These are phyloP conservation scores for Diuraphis noxia DNA, from an alignment of 1,140 invertebrate genomes.

Conservation along the genomic window DNA sequence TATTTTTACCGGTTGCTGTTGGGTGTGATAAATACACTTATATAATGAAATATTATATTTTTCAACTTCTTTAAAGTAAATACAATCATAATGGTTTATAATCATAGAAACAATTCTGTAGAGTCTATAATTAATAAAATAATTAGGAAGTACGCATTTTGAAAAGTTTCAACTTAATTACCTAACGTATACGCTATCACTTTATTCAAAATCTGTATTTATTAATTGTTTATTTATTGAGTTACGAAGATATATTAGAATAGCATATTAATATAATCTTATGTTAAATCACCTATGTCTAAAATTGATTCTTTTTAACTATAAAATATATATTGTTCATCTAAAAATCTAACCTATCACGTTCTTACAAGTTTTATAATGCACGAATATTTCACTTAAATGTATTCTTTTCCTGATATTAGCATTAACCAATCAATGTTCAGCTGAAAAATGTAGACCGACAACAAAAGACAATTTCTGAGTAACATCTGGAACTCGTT, in stretches of 20 bases:
- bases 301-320: not conserved
- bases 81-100: no score
- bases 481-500: constrained; percentile 27
- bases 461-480: constrained; percentile 17
- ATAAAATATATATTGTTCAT: not conserved
- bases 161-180: not conserved
- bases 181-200: not conserved
- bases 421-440: not conserved
- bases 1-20: not conserved
- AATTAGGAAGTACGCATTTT: no score
- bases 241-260: not conserved
- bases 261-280: not conserved
- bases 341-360: not conserved
- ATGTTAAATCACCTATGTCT: not conserved
- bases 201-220: not conserved
- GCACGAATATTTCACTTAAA: not conserved
- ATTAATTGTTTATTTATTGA: not conserved
- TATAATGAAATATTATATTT: not conserved
- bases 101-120: no score
- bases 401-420: not conserved
- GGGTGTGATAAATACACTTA: not conserved
- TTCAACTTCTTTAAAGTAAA: not conserved
- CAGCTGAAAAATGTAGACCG: not conserved
- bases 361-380: not conserved
- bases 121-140: no score